These are phyloP conservation scores for Chironex yamaguchii DNA, from an alignment of 30 jellyfish, hydroid and myxozoan genomes.

Conservation along the genomic window DNA sequence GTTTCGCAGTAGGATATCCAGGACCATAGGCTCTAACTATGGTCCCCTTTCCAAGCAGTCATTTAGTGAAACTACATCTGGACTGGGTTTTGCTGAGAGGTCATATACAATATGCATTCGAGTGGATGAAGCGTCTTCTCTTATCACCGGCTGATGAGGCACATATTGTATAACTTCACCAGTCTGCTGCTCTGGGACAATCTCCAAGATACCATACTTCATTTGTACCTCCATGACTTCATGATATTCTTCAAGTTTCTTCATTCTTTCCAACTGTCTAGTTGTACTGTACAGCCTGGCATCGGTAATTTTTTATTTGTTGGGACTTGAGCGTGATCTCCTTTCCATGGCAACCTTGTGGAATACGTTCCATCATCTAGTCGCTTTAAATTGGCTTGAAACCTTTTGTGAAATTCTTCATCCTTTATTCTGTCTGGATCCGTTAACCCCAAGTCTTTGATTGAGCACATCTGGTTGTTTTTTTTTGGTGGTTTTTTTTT, in stretches of 20 bases:
- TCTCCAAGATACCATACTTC: constrained; percentile 48
- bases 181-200: constrained; percentile 38
- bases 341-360: constrained; percentile 67
- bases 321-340: constrained; percentile 45
- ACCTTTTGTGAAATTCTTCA: constrained; percentile 36
- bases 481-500: constrained; percentile 13
- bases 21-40: constrained; percentile 47
- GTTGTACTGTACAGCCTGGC: constrained; percentile 64
- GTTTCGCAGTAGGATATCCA: constrained; percentile 56
- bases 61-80: constrained; percentile 37
- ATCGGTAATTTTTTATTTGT: constrained; percentile 30
- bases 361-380: constrained; percentile 49
- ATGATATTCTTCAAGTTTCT: constrained; percentile 49
- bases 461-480: constrained; percentile 60
- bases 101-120: constrained; percentile 49
- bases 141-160: constrained; percentile 58
- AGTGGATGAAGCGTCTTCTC: constrained; percentile 54
- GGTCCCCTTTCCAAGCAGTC: constrained; percentile 63
- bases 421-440: constrained; percentile 33
- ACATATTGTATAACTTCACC: constrained; percentile 36
- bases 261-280: constrained; percentile 49
- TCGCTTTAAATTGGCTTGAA: constrained; percentile 28
- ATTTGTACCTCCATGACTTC: constrained; percentile 62
- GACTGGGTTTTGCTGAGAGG: constrained; percentile 43
- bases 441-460: constrained; percentile 49